Percentiles rank a stretch among this genome's conserved stretches.
Conservation (phyloP, 2,888 invertebrate genomes). For the Ennomos erosarius region DNA sequence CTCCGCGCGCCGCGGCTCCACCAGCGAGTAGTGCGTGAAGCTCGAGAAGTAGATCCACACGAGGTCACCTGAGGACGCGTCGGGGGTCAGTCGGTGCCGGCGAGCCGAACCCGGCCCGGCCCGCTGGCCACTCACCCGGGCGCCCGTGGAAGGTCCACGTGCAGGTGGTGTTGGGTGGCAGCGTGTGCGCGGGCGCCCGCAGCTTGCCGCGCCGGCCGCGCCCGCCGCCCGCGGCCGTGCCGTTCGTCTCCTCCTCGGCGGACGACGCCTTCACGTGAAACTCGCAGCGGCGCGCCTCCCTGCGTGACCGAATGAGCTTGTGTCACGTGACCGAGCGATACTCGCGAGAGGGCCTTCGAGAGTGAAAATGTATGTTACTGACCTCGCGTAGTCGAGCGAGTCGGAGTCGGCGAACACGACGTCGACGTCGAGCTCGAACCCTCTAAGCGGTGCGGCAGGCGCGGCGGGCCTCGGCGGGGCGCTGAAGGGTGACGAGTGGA, state of each 20-base stretch:
- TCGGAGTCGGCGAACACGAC: conserved; percentile 95
- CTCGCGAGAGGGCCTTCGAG: too few relatives aligned
- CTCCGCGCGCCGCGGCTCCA: conserved; percentile 79
- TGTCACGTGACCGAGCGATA: too few relatives aligned
- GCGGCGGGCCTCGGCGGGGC: conserved; percentile 88
- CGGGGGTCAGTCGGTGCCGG: neutral
- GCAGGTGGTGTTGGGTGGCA: conserved; percentile 94
- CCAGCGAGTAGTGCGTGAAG: conserved; percentile 91
- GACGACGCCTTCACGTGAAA: conserved; percentile 91
- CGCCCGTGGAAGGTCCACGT: conserved; percentile 93
- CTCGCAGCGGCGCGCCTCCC: conserved; percentile 87
- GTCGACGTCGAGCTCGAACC: conserved; percentile 93
- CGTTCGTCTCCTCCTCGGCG: conserved; percentile 82
- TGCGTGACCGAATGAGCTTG: conserved; percentile 34
- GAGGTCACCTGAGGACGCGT: conserved; percentile 84
- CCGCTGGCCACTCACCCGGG: conserved; percentile 67
- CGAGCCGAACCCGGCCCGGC: too few relatives aligned
- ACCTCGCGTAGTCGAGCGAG: conserved; percentile 92
- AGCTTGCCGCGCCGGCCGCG: conserved; percentile 89
- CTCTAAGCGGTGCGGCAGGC: conserved; percentile 89
- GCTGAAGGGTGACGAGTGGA: conserved; percentile 93
- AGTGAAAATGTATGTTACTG: conserved; percentile 10
- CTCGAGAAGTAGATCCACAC: conserved; percentile 96
- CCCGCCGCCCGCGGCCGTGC: conserved; percentile 66
- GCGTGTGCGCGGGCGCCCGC: conserved; percentile 92